Percentiles rank a stretch among this genome's conserved stretches.
These are phyloP conservation scores for Limonius californicus DNA, from an alignment of 1,140 invertebrate species.

Conservation along the genomic window DNA sequence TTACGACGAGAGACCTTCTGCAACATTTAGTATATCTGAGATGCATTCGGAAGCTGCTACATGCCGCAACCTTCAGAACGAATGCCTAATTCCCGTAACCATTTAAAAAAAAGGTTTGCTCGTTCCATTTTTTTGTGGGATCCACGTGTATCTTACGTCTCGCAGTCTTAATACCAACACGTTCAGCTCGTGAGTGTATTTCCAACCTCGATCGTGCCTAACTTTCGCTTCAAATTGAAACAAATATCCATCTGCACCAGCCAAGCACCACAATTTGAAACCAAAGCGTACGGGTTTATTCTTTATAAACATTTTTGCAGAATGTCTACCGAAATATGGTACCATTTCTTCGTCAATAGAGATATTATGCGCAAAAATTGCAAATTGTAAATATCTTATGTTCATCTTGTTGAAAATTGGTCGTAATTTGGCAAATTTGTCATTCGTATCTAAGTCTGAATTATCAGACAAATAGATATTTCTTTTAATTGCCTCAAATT, in stretches of 20 bases:
- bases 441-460: constrained; percentile 32
- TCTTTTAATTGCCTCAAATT: constrained; percentile 22
- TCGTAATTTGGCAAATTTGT: constrained; percentile 26
- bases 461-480: constrained; percentile 40
- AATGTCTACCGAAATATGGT: neutral
- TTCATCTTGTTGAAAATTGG: constrained; percentile 8
- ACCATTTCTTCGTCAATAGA: neutral
- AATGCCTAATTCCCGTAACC: no score
- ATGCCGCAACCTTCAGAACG: no score
- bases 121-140: no score
- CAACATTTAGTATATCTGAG: no score
- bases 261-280: constrained; percentile 35
- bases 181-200: no score
- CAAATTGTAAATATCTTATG: neutral
- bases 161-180: no score
- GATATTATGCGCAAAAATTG: neutral
- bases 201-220: no score
- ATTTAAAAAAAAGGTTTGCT: no score
- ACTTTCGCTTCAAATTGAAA: neutral
- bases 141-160: no score
- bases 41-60: no score
- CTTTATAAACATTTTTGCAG: neutral
- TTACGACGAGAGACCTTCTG: no score
- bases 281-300: neutral
- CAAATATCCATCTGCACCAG: constrained; percentile 15